Evolutionary conservation across 2,113 vertebrate genomes (phyloP).

Genomic region (Mohoua ochrocephala): DNA sequence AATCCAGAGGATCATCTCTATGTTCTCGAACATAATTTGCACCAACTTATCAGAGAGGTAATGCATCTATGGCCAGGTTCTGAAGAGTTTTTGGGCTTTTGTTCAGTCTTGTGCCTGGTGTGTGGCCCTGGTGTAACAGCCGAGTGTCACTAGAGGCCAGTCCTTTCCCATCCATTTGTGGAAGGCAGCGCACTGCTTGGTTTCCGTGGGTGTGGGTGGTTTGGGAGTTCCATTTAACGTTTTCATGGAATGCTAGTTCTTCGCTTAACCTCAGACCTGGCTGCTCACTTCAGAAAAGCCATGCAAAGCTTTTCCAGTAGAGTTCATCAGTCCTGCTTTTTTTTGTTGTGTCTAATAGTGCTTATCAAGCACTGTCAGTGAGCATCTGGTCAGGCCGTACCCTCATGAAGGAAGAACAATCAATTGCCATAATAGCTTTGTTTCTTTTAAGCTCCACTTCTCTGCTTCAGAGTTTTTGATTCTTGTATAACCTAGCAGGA

Average conservation of each 20-base stretch:
- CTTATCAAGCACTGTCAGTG: neutral
- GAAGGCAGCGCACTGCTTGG: rapidly evolving
- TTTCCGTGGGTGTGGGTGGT: neutral
- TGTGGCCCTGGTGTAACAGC: neutral
- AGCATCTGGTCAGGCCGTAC: neutral
- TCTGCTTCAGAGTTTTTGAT: neutral
- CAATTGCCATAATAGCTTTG: neutral
- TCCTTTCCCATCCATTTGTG: neutral
- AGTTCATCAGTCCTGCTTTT: neutral
- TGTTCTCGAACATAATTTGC: slow-evolving; percentile 93
- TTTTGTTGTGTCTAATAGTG: neutral
- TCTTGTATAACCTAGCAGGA: neutral
- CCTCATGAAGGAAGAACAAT: neutral
- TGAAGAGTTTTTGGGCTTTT: neutral
- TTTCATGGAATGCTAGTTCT: neutral
- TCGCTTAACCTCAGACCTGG: neutral
- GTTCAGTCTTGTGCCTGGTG: rapidly evolving
- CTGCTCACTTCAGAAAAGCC: neutral
- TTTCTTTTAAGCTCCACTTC: neutral
- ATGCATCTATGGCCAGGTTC: neutral
- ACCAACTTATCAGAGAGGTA: slow-evolving; percentile 97
- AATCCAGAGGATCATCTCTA: slow-evolving; percentile 93
- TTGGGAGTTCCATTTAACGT: neutral
- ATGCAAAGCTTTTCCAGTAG: neutral
- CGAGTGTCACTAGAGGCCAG: neutral